Percentiles rank a stretch among this genome's conserved stretches.
Conservation (phyloP, 2,113 vertebrate species). For the Junco hyemalis region DNA sequence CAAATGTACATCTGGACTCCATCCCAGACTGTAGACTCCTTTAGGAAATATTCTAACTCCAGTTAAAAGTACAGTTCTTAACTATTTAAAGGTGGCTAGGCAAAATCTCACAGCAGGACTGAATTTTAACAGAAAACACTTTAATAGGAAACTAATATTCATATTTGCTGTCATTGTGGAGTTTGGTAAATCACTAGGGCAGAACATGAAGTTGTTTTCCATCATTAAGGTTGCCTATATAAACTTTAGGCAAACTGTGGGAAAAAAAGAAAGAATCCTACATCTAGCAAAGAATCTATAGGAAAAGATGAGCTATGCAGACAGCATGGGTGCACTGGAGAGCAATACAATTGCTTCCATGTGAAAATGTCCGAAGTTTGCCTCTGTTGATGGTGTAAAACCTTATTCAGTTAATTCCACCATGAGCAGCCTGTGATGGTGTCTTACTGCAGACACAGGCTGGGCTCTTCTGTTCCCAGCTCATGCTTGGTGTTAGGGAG, state of each 20-base stretch:
- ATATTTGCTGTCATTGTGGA: neutral
- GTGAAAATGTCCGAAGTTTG: neutral
- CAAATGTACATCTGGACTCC: constrained; percentile 58
- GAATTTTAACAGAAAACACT: constrained; percentile 11
- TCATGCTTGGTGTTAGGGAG: neutral
- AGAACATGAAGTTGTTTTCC: neutral
- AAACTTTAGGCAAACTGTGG: neutral
- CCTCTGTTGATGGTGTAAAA: neutral
- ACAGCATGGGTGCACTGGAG: neutral
- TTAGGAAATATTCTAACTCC: constrained; percentile 52
- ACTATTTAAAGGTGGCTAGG: constrained; percentile 23
- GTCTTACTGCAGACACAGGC: neutral
- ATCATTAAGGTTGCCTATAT: neutral
- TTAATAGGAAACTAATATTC: neutral
- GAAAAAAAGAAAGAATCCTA: neutral
- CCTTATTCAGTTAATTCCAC: neutral
- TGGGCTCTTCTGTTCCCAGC: neutral
- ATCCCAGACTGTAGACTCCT: constrained; percentile 49
- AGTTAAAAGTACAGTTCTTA: constrained; percentile 36
- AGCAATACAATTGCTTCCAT: neutral
- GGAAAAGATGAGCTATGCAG: neutral
- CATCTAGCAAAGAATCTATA: neutral
- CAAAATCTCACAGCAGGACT: neutral
- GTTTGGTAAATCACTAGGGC: neutral
- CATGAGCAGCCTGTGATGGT: neutral